Evolutionary conservation across 92 coral and sea anemone species (phyloP), one percentile per base, ranked within the genome.

Genomic region (Porites rus): DNA sequence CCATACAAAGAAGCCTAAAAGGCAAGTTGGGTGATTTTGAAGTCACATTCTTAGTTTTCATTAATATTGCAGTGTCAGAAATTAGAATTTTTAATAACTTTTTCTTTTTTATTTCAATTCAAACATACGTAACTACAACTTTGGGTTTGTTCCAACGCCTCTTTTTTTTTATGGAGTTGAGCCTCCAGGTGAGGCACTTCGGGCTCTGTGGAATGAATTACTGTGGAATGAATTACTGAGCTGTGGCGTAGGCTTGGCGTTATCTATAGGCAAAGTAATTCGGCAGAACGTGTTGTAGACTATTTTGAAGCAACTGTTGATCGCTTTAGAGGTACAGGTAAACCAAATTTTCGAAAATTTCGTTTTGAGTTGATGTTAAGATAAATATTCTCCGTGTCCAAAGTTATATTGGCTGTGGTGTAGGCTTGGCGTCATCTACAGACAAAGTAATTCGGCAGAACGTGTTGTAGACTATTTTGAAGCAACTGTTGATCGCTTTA

Each of bases 361-460:
- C 31, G 60, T 54, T 13, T 54, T 54, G 16, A 13, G 60, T 9
- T 38, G 60, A 54, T 13, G 10, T 54, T 13, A 54, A 54, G 12
- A 54, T 54, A 54, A 54, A 54, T 12, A 8, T 54, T 12, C 59
- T 54, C 38, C 2, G 38, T 31, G 38, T 58, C 59, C 80, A 61
- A 72, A 75, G 80, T 13, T 69, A 84, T 87, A 72, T 84, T 59
- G 76, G 78, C 46, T 63, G 88, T 31, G 38, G 3, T 3, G 38
- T 31, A 31, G 38, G 38, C 38, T 31, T 31, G 38, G 38, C 31
- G 73, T 84, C 62, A 59, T 38, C 52, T 90, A 92, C 80, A 83
- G 92, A 61, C 96, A 90, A 65, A 90, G 87, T 64, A 90, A 84
- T 69, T 72, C 81, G 25, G 91, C 93, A 10, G 82, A 92, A n/a